Base-by-base conservation (phyloP, 2,888 invertebrate genomes). In the Pristionchus exspectatus region DNA sequence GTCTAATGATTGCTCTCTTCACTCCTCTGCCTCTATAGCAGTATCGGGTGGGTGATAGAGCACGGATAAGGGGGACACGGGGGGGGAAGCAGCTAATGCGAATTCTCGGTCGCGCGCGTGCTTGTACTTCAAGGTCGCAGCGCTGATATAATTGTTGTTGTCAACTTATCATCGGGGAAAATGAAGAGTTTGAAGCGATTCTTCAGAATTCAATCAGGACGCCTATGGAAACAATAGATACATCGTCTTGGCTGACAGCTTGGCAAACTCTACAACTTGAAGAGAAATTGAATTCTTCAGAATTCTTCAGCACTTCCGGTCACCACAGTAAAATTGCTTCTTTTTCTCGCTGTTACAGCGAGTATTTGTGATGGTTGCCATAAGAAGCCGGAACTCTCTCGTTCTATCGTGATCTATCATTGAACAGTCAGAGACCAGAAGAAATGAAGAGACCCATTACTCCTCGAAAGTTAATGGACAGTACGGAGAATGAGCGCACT, bases 101-200 rank as follows among this genome's bases (percentile, higher is more conserved):
- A 27, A 81, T 81, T 81, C 81, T 77, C 74, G 74, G 44, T 24
- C 81, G 81, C 44, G 50, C 81, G 81, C 50, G 50, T 81, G 50
- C 81, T 24, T 54, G 81, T 24, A 81, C 50, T 50, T n/a, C 81
- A 81, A 81, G 81, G 81, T 81, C 81, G 16, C n/a, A 2, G n/a
- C 38, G 44, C 24, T 44, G 74, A 30, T 77, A 50, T 50, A 50
- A 50, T 50, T 77, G 74, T 81, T 81, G 81, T 81, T 81, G 38
- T 54, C 81, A 81, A 4, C 81, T 81, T n/a, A 81, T 24, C 38
- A 33, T 33, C 24, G 30, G 72, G 44, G 77, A n/a, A 81, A 81
- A n/a, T 16, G 54, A 27, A 21, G 81, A 27, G 81, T 81, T 81
- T 54, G 38, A 38, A 18, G 33, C 4, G 18, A 74, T 38, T 74